Evolutionary conservation across 2,113 vertebrate genomes (phyloP).

Genomic region (Grammomys dolichurus): DNA sequence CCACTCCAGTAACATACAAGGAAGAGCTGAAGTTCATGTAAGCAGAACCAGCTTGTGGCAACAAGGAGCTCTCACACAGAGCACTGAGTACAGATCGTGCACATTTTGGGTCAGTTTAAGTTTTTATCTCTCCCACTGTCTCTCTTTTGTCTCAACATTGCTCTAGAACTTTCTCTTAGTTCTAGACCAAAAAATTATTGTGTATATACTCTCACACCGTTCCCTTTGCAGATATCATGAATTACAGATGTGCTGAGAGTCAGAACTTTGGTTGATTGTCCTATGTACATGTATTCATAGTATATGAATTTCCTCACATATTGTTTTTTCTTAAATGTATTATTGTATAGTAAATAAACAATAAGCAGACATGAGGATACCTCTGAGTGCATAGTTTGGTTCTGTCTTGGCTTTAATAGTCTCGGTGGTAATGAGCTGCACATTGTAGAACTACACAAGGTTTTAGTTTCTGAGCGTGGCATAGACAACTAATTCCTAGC

Average conservation of each 20-base stretch:
- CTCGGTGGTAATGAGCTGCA: not conserved
- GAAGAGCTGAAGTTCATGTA: not conserved
- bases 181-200: not conserved
- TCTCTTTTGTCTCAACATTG: not conserved
- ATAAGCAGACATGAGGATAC: not conserved
- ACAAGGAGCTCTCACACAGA: not conserved
- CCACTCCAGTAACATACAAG: not conserved
- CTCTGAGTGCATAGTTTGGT: fast-evolving
- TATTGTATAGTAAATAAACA: not conserved
- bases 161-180: not conserved
- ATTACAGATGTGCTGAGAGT: not conserved
- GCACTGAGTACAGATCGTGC: not conserved
- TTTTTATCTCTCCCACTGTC: not conserved
- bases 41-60: fast-evolving
- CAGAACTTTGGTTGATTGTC: not conserved
- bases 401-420: not conserved
- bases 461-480: not conserved
- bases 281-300: not conserved
- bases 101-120: fast-evolving
- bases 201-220: not conserved
- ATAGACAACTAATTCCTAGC: not conserved
- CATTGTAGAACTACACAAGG: not conserved
- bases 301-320: not conserved
- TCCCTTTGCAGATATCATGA: not conserved
- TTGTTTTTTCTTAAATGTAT: not conserved